Base-by-base conservation (phyloP, 2,888 invertebrate genomes). In the Synanthedon formicaeformis region DNA sequence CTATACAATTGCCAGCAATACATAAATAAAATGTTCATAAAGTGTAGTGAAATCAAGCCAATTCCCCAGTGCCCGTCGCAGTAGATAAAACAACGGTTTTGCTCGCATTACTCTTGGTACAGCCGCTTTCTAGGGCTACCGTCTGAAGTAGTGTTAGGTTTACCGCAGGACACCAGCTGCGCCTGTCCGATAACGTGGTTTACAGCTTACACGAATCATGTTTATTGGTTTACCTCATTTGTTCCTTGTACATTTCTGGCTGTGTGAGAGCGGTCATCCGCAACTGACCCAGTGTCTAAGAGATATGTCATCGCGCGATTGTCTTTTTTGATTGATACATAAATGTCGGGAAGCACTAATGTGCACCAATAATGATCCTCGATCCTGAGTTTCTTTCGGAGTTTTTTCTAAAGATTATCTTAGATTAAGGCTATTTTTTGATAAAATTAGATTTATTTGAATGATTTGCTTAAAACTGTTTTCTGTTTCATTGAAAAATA, bases 101-200 rank as follows among this genome's bases (percentile, higher is more conserved):
- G 45, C 14, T 45, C 14, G 12, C 49, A 49, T 49, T 49, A 18
- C 14, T 49, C 23, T 16, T 16, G 12, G 16, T 8, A 14, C 11
- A 16, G 49, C 8, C 49, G 11, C 49, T 49, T 49, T 49, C 49
- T 49, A 49, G 16, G 16, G 49, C 49, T 49, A 23, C 49, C 23
- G 49, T 23, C 49, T 18, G n/a, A 45, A 45, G 45, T 45, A 45
- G 14, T 13, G 45, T 14, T 13, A n/a, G n/a, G n/a, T n/a, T n/a
- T n/a, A 14, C 45, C 13, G 45, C 45, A 45, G 45, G 45, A 45
- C 45, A 13, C 45, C 45, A 45, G 45, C 45, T 45, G 45, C 45
- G 45, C 45, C 50, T 40, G 53, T 53, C 54, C 56, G 60, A 60
- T 59, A 60, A 60, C 55, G 57, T 58, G 55, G 51, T 59, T 60